Base-by-base conservation (phyloP, 2,888 invertebrate genomes). In the Chirona hameri region DNA sequence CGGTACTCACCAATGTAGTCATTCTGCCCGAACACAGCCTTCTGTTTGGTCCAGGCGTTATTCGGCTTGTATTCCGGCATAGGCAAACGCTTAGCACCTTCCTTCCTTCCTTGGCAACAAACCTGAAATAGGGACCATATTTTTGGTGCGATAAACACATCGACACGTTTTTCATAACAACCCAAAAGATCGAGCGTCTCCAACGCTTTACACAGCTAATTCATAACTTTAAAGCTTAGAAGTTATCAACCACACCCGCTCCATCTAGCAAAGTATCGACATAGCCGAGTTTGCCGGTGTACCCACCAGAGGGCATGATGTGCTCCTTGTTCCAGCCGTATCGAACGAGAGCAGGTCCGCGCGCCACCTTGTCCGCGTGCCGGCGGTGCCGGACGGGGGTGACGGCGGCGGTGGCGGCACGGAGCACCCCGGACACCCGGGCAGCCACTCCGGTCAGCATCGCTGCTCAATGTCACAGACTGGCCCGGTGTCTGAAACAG, bases 11-110 rank as follows among this genome's bases (percentile, higher is more conserved):
- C 98, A 85, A 98, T 97, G 87, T 98, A 98, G 88, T 98, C 98
- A 89, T 98, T 98, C 88, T 97, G 97, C 0, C 98, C 98, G 89
- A 95, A 96, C 0, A 96, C 88, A 1, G 97, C 96, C 86, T 91
- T 91, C 86, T 92, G 93, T 85, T 92, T 91, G 0, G 89, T 87
- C 97, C 97, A 98, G 0, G 88, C 86, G 88, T 96, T 91, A 85
- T 89, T 91, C 5, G 95, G 95, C 83, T 91, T 90, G 86, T 87
- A 91, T 65, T 91, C 89, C 0, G 94, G 94, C 87, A 94, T 91
- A 0, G 92, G 91, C 69, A 89, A 86, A 83, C 88, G 88, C 57
- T 87, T 90, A 3, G 90, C 90, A 82, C 90, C 85, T 31, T 84
- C 89, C 69, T n/a, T n/a, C n/a, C n/a, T 90, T 86, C 86, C 93